These are phyloP conservation scores for Enteromius fasciolatus DNA, from an alignment of 2,797 vertebrate genomes.

Conservation along the genomic window DNA sequence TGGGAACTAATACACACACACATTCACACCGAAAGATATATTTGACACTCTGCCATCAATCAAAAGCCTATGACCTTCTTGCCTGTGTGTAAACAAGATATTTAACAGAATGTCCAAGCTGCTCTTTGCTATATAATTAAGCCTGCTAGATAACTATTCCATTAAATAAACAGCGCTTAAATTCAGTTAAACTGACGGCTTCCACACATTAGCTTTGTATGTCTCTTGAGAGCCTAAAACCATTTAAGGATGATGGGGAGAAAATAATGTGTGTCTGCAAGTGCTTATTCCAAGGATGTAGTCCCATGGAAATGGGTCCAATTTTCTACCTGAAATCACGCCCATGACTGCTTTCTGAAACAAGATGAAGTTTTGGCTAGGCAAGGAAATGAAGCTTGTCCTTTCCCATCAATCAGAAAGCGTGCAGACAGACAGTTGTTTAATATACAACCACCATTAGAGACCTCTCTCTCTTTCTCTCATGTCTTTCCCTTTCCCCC, in stretches of 20 bases:
- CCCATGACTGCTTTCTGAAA: constrained; percentile 72
- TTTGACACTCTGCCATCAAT: neutral
- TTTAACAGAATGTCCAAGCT: neutral
- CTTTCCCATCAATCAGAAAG: constrained; percentile 76
- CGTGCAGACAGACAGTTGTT: constrained; percentile 74
- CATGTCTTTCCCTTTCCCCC: constrained; percentile 17
- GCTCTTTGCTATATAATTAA: neutral
- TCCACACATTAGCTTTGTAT: constrained; percentile 49
- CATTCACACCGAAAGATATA: neutral
- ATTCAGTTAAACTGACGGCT: constrained; percentile 58
- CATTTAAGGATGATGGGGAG: constrained; percentile 53
- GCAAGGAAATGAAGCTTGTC: constrained; percentile 80
- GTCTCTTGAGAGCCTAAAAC: constrained; percentile 53
- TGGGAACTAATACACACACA: neutral
- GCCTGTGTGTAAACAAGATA: neutral
- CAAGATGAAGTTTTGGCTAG: constrained; percentile 78
- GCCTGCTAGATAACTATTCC: neutral
- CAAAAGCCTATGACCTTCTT: neutral
- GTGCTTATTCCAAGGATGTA: constrained; percentile 49
- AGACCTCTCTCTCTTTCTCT: constrained; percentile 37
- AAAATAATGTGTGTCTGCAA: constrained; percentile 55
- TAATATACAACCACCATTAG: constrained; percentile 77
- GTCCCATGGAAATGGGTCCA: constrained; percentile 70
- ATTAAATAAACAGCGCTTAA: constrained; percentile 25
- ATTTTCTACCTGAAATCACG: constrained; percentile 71